Evolutionary conservation across 2,113 vertebrate genomes (phyloP).

Genomic region (Gadus macrocephalus): DNA sequence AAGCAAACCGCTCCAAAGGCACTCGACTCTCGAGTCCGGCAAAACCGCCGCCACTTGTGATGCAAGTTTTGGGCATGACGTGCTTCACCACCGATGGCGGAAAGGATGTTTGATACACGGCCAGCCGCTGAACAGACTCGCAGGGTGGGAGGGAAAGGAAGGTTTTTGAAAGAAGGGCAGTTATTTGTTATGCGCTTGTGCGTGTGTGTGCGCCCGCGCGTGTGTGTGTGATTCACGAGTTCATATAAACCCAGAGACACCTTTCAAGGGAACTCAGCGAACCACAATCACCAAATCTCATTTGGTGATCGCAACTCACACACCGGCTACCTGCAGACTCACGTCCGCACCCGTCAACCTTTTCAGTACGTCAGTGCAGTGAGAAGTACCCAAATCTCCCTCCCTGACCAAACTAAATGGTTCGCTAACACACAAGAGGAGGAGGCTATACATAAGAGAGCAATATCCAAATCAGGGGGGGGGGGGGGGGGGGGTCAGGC

Average conservation of each 20-base stretch:
- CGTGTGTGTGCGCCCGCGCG: slow-evolving; percentile 19
- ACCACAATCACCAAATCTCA: slow-evolving; percentile 34
- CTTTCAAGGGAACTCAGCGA: slow-evolving; percentile 5
- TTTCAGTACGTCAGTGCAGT: no score
- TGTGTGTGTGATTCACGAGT: slow-evolving; percentile 18
- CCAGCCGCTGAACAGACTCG: slow-evolving; percentile 47
- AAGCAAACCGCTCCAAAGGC: slow-evolving; percentile 65
- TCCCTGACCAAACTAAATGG: no score
- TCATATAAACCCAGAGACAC: slow-evolving; percentile 37
- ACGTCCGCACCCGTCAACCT: no score
- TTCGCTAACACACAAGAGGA: no score
- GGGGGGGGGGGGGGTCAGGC: no score
- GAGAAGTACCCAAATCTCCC: no score
- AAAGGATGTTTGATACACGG: slow-evolving; percentile 44
- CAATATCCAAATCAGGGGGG: no score
- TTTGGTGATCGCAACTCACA: not conserved
- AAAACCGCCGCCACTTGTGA: slow-evolving; percentile 59
- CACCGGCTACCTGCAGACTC: no score
- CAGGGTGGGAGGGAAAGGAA: slow-evolving; percentile 30
- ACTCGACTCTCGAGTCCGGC: slow-evolving; percentile 66
- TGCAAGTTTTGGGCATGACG: slow-evolving; percentile 46
- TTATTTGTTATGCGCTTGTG: slow-evolving; percentile 32
- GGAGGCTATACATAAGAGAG: no score
- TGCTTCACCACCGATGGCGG: slow-evolving; percentile 43
- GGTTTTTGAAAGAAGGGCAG: slow-evolving; percentile 20